A percentile compares a stretch with the other conserved stretches of the same genome.
Conservation (phyloP, 2,888 invertebrate species). For the Anagyrus pseudococci region DNA sequence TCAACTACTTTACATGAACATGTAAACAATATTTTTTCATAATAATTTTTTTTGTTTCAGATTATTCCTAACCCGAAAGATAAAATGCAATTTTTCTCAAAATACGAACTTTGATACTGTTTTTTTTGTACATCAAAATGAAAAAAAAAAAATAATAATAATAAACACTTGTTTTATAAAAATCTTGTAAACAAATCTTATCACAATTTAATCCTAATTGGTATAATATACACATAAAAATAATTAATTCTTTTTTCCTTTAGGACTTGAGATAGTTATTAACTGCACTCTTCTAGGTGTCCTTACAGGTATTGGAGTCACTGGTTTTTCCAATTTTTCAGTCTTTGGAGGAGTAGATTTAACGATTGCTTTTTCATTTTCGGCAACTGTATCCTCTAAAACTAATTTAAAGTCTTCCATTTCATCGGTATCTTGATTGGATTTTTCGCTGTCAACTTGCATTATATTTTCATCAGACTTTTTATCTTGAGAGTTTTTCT, state of each 20-base stretch:
- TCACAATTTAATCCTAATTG: conserved; percentile 23
- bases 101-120: conserved; percentile 56
- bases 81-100: conserved; percentile 82
- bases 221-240: conserved; percentile 2
- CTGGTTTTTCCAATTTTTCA: conserved; percentile 42
- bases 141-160: no score
- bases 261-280: conserved; percentile 81
- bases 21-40: conserved; percentile 3
- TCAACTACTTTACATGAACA: no score
- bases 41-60: conserved; percentile 63
- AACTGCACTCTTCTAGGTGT: conserved; percentile 75
- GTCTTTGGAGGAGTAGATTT: conserved; percentile 47
- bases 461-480: conserved; percentile 24
- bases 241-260: conserved; percentile 61
- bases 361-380: conserved; percentile 42
- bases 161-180: conserved; percentile 40
- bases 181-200: conserved; percentile 34
- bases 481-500: background rate
- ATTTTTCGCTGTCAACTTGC: conserved; percentile 28
- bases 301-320: conserved; percentile 58
- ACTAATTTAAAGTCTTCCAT: conserved; percentile 69
- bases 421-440: conserved; percentile 54
- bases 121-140: conserved; percentile 31
- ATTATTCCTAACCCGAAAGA: conserved; percentile 83
- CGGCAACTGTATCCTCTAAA: conserved; percentile 62